phyloP scores from a whole-genome alignment of 2,797 vertebrate genomes.

The Gymnocypris eckloni region DNA sequence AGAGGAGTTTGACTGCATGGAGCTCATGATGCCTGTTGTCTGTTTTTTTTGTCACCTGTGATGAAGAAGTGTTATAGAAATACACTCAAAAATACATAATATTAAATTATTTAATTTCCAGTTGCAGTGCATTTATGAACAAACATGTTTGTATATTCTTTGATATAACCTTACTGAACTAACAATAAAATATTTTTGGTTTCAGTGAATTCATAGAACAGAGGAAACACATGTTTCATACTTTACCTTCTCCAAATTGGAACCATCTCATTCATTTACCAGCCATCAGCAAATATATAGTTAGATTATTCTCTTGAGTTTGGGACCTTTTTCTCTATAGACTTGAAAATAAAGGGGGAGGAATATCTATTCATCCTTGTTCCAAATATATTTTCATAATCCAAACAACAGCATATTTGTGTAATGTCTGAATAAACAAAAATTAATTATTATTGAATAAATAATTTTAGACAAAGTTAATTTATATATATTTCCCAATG shows the following conservation, averaged over 20 bases:
- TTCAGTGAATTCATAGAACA: not conserved
- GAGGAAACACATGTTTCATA: too few relatives aligned
- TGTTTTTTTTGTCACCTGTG: not conserved
- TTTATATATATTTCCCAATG: too few relatives aligned
- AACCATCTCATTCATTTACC: not conserved
- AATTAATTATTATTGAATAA: too few relatives aligned
- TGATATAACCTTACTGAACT: not conserved
- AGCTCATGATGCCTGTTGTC: constrained; percentile 14
- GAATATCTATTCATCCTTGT: not conserved
- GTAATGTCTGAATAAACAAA: too few relatives aligned
- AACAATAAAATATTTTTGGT: not conserved
- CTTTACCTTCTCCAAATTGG: not conserved
- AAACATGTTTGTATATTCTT: not conserved
- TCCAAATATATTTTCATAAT: too few relatives aligned
- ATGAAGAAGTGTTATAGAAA: not conserved
- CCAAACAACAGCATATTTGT: too few relatives aligned
- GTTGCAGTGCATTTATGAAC: not conserved
- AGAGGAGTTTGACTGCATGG: too few relatives aligned
- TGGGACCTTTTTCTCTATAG: not conserved
- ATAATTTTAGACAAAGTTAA: too few relatives aligned
- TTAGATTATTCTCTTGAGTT: not conserved
- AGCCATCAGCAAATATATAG: not conserved
- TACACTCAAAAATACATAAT: not conserved
- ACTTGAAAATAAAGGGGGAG: not conserved
- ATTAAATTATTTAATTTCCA: not conserved